These are phyloP conservation scores for Empidonax alnorum DNA, from an alignment of 2,113 vertebrate species.

Conservation along the genomic window DNA sequence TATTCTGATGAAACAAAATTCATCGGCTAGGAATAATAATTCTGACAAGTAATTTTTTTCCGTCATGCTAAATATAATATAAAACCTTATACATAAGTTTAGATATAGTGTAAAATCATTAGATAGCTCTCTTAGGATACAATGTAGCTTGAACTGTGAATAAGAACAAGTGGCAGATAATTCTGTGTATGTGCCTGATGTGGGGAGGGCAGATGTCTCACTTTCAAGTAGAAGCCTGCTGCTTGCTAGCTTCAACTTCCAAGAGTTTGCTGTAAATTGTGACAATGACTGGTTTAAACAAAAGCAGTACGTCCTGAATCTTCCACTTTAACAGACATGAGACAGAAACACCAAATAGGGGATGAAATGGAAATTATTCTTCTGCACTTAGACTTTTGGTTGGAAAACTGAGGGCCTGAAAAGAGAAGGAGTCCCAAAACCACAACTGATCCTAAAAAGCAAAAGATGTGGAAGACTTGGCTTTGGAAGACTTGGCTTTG, in stretches of 20 bases:
- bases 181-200: neutral
- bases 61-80: neutral
- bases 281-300: neutral
- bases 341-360: neutral
- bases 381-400: neutral
- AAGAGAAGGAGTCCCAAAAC: neutral
- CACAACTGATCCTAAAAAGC: neutral
- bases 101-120: neutral
- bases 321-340: neutral
- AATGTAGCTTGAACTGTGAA: neutral
- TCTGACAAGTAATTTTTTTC: neutral
- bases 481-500: neutral
- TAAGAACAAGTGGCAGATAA: neutral
- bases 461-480: neutral
- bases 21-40: neutral
- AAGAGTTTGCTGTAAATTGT: neutral
- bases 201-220: neutral
- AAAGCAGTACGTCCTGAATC: neutral
- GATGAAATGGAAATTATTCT: neutral
- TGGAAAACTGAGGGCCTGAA: neutral
- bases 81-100: neutral
- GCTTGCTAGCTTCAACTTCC: neutral
- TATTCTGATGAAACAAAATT: slow-evolving; percentile 18
- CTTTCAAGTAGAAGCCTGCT: neutral
- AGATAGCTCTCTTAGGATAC: neutral